Evolutionary conservation across 2,797 vertebrate genomes (phyloP), one percentile per base, ranked within the genome.

Genomic region (Botia kubotai): DNA sequence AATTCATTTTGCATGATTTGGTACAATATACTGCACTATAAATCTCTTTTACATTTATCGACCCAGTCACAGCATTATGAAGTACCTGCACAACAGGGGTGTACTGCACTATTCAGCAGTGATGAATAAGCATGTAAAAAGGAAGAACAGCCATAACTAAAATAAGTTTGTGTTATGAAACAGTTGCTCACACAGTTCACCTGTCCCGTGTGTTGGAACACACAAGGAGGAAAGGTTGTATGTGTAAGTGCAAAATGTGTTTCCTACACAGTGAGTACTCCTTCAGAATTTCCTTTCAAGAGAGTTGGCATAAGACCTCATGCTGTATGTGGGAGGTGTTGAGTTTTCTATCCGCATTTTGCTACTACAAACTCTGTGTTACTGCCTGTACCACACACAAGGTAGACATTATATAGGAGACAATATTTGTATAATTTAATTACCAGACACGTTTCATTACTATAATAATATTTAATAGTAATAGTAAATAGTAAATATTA

Each of bases 241-340:
- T n/a, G 74, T 48, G 19, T 39, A 36, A 62, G 66, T 33, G 29
- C 19, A 69, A 55, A 68, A 21, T 73, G 26, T 33, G 57, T 72
- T 67, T 55, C n/a, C 50, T 73, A 33, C 23, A 74, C 60, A 39
- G 68, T 17, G 21, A 43, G 13, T 36, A 58, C 63, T 62, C 72
- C 19, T 79, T 65, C 69, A 72, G 29, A 79, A 72, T 79, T 23
- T 65, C 58, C 77, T 79, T 79, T 72, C 71, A 39, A 72, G 77
- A 72, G 17, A 79, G 77, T 72, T 79, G 77, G 77, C 77, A 72
- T 12, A 4, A 39, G 46, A 53, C 69, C 69, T 72, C 8, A 21
- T 65, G 6, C 13, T 17, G 26, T 33, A 79, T 55, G 69, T 79
- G 53, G 77, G 77, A 72, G 48, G 77, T 79, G 58, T 55, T 72